Percentiles rank a stretch among this genome's conserved stretches.
phyloP scores from a whole-genome alignment of 2,888 invertebrate genomes.

The Epirrhoe tristata region DNA sequence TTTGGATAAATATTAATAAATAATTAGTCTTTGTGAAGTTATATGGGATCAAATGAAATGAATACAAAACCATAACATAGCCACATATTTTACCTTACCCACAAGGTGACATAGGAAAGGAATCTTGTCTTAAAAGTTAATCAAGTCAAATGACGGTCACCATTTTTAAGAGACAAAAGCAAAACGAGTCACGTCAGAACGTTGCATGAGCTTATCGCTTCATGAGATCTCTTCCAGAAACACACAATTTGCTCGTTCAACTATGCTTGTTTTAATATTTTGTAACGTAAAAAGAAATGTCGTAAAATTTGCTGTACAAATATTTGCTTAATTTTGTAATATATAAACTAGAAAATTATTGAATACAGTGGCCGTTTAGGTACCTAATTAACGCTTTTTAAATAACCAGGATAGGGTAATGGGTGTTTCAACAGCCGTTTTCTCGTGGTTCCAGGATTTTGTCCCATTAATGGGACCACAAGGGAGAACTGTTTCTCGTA shows the following conservation, averaged over 20 bases:
- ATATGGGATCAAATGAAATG: too few relatives aligned
- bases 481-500: too few relatives aligned
- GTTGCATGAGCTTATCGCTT: slow-evolving; percentile 18
- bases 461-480: too few relatives aligned
- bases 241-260: slow-evolving; percentile 19
- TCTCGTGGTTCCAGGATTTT: too few relatives aligned
- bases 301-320: not conserved
- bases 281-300: not conserved
- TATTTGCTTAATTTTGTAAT: not conserved
- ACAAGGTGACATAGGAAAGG: too few relatives aligned
- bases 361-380: not conserved
- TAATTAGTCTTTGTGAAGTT: too few relatives aligned
- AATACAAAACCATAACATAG: too few relatives aligned
- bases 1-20: too few relatives aligned
- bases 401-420: not conserved
- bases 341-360: not conserved
- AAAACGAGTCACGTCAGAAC: slow-evolving; percentile 8
- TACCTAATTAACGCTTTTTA: not conserved
- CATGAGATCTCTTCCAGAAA: slow-evolving; percentile 22
- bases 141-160: not conserved
- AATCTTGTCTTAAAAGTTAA: too few relatives aligned
- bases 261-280: not conserved
- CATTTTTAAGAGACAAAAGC: not conserved
- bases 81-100: too few relatives aligned
- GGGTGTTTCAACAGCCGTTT: too few relatives aligned